A percentile compares a stretch with the other conserved stretches of the same genome.
These are phyloP conservation scores for Rattus rattus DNA, from an alignment of 2,113 vertebrate species.

Conservation along the genomic window DNA sequence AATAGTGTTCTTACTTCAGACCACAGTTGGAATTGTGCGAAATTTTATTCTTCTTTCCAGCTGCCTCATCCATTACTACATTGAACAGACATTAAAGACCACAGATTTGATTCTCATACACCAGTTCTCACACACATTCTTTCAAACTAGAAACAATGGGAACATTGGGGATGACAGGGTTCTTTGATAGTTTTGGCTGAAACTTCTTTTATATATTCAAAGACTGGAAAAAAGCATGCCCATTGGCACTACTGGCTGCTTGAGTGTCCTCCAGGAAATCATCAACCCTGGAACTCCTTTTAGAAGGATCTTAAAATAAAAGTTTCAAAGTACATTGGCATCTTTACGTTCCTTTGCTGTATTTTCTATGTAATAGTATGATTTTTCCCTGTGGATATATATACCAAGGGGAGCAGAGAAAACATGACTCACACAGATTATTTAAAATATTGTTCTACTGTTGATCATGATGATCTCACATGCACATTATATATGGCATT, in stretches of 20 bases:
- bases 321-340: not conserved
- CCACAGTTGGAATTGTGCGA: not conserved
- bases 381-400: not conserved
- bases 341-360: not conserved
- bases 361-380: not conserved
- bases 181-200: not conserved
- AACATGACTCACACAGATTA: not conserved
- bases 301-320: not conserved
- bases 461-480: accelerated
- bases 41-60: not conserved
- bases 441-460: not conserved
- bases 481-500: not conserved
- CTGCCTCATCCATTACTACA: not conserved
- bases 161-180: not conserved
- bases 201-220: not conserved
- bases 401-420: not conserved
- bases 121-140: not conserved
- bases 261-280: not conserved
- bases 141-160: not conserved
- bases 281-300: not conserved
- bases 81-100: accelerated
- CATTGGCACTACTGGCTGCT: not conserved
- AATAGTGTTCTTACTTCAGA: not conserved
- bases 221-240: not conserved
- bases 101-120: not conserved